phyloP scores from a whole-genome alignment of 2,113 vertebrate species.

The Antechinus stuartii region DNA sequence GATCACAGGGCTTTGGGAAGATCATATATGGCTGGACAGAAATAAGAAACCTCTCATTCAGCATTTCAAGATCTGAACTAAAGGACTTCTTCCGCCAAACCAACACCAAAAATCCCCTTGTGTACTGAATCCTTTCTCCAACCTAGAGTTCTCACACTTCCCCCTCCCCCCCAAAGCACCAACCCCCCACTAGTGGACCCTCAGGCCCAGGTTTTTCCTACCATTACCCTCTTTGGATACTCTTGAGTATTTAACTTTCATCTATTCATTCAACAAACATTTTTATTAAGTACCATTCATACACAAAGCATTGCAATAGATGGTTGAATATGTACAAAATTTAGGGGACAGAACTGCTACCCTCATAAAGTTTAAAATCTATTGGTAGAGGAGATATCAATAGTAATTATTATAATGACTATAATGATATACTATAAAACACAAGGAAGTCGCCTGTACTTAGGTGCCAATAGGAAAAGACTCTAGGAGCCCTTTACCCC shows the following conservation, averaged over 20 bases:
- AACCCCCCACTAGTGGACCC: not conserved
- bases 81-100: not conserved
- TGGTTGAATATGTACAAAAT: not conserved
- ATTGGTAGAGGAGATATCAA: not conserved
- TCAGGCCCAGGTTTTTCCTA: not conserved
- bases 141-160: not conserved
- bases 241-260: not conserved
- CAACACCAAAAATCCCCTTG: not conserved
- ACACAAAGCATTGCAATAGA: not conserved
- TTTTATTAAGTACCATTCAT: not conserved
- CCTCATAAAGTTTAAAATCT: not conserved
- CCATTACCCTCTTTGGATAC: not conserved
- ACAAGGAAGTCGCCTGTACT: not conserved
- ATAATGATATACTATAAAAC: no score
- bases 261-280: not conserved
- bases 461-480: not conserved
- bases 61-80: not conserved
- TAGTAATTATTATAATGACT: not conserved
- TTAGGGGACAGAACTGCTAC: not conserved
- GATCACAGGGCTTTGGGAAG: not conserved
- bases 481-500: not conserved
- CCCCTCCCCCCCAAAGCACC: not conserved
- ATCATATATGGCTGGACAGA: not conserved
- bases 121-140: not conserved
- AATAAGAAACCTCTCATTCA: not conserved